Percentiles rank a stretch among this genome's conserved stretches.
Evolutionary conservation across 2,797 vertebrate species (phyloP).

Genomic region (Pantherophis vulpinus): DNA sequence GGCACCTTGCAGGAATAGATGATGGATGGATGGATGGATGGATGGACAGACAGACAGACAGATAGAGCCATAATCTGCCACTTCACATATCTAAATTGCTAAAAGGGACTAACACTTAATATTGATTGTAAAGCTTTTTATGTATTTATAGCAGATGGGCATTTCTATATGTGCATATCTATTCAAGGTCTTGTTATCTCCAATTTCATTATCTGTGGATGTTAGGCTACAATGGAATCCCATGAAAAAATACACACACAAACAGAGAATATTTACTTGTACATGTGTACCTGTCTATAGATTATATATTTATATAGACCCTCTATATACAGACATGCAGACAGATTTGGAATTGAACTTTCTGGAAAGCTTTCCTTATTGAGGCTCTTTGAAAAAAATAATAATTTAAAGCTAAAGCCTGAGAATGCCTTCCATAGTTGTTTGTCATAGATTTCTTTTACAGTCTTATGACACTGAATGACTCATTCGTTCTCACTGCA

Average conservation of each 20-base stretch:
- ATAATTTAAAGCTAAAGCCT: not conserved
- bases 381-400: not conserved
- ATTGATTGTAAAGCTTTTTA: not conserved
- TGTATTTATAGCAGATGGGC: not conserved
- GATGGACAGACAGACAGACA: no score
- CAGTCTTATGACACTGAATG: not conserved
- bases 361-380: not conserved
- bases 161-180: not conserved
- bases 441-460: not conserved
- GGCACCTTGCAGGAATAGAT: not conserved
- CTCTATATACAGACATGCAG: not conserved
- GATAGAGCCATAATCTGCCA: not conserved
- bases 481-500: conserved; percentile 2
- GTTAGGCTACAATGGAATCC: not conserved
- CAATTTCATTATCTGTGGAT: not conserved
- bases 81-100: not conserved
- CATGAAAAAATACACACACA: not conserved
- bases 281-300: not conserved
- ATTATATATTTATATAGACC: not conserved
- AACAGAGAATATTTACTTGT: not conserved
- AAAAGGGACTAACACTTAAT: not conserved
- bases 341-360: not conserved
- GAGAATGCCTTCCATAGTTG: not conserved
- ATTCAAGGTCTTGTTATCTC: not conserved
- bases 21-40: no score